Base-by-base conservation (phyloP, 2,888 invertebrate genomes). In the Perizoma flavofasciatum region DNA sequence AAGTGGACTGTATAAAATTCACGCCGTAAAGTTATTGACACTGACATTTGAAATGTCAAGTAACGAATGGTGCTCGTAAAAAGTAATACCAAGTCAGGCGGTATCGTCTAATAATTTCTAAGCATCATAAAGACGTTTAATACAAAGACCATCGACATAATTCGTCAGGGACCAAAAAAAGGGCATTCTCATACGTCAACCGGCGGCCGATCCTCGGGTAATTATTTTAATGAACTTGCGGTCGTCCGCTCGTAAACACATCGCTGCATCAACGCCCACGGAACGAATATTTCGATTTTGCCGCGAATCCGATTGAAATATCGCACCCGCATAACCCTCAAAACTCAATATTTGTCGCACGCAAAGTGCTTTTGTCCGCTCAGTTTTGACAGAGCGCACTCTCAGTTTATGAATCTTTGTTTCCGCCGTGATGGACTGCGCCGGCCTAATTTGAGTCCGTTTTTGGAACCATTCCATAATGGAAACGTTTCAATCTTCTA, bases 221-320 rank as follows among this genome's bases (percentile, higher is more conserved):
- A 84, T 83, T 82, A 83, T 82, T 81, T 79, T 81, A 83, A 81
- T 81, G 81, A 82, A 81, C 72, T 78, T 69, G 74, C 72, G 77
- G 72, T 73, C 69, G 69, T 63, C 61, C 70, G 72, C 66, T 77
- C 79, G 78, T 81, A 84, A 83, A 83, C 76, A 78, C 74, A 71
- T 81, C 79, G 69, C 68, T 74, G 65, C 71, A 78, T 82, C 80
- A 74, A 71, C 83, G 75, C 82, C 81, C 76, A 79, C 82, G 74
- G 72, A 67, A 65, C 71, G 71, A 73, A 75, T 65, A 61, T 74
- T 74, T 80, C 78, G 78, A 82, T 82, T 79, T 78, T 72, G 70
- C 67, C 72, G 69, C 75, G 73, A 73, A 71, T 67, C 66, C 72
- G 69, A 76, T 74, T 66, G 68, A 63, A 66, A 63, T 65, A 65